These are phyloP conservation scores for Drosophila kuntzei DNA, from an alignment of 2,888 invertebrate genomes.

Conservation along the genomic window DNA sequence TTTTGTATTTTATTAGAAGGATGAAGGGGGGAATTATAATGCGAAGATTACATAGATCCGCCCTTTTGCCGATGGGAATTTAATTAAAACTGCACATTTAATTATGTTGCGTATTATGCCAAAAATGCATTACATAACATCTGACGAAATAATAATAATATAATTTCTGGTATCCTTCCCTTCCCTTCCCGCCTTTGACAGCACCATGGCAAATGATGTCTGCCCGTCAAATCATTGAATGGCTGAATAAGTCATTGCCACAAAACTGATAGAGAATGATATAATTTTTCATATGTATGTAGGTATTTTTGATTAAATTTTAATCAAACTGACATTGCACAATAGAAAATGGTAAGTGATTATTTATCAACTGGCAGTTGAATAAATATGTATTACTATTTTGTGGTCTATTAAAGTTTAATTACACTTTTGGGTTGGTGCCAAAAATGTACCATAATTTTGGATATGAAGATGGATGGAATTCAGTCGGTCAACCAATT, in stretches of 20 bases:
- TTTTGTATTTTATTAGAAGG: conserved; percentile 25
- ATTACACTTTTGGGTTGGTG: conserved; percentile 37
- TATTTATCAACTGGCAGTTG: conserved; percentile 16
- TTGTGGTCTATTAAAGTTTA: conserved; percentile 42
- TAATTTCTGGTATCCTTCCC: not conserved
- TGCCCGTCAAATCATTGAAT: conserved; percentile 25
- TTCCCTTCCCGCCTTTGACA: not conserved
- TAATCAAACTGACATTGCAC: conserved; percentile 50
- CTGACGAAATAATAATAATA: conserved; percentile 15
- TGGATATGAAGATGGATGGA: not conserved
- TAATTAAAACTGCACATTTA: conserved; percentile 73
- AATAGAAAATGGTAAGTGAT: conserved; percentile 14
- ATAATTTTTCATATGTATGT: conserved; percentile 12
- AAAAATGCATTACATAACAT: conserved; percentile 29
- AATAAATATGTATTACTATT: conserved; percentile 22
- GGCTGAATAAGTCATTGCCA: conserved; percentile 13
- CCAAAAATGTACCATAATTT: conserved; percentile 15
- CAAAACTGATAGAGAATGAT: not conserved
- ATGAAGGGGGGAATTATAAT: not conserved
- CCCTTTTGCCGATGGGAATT: conserved; percentile 62
- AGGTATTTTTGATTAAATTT: conserved; percentile 45
- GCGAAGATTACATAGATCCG: not conserved
- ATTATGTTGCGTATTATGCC: conserved; percentile 52
- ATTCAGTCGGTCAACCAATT: conserved; percentile 22
- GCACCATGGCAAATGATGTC: not conserved